Percentiles rank a stretch among this genome's conserved stretches.
These are phyloP conservation scores for Callaeas wilsoni DNA, from an alignment of 2,113 vertebrate species.

Conservation along the genomic window DNA sequence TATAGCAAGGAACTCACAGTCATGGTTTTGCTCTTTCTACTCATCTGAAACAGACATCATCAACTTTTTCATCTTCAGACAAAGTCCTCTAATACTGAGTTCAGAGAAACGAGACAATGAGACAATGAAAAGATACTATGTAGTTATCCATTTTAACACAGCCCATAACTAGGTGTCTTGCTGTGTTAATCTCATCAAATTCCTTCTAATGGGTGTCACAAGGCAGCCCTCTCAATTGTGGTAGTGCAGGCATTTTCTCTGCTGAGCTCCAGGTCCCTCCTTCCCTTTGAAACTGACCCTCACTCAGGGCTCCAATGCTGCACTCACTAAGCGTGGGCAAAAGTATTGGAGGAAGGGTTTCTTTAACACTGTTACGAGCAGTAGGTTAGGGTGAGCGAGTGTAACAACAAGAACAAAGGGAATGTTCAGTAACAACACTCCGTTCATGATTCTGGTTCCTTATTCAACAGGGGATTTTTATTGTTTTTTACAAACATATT, in stretches of 20 bases:
- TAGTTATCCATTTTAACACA: neutral
- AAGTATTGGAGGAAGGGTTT: neutral
- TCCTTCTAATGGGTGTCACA: neutral
- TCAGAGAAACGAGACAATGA: neutral
- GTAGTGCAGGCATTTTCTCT: neutral
- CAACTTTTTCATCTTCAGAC: neutral
- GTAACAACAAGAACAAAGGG: neutral
- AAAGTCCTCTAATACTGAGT: neutral
- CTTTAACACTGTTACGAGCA: neutral
- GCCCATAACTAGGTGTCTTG: neutral
- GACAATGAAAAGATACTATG: neutral
- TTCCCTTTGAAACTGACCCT: neutral
- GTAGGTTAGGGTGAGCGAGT: accelerated
- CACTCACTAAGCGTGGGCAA: neutral
- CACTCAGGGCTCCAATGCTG: neutral
- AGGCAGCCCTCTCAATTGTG: neutral
- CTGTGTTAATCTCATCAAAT: neutral
- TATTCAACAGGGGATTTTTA: neutral
- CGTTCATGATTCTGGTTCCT: neutral
- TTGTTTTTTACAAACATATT: neutral
- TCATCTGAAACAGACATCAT: neutral
- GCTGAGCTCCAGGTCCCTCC: neutral
- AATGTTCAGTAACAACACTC: neutral
- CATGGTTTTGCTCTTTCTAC: neutral
- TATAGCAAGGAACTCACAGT: neutral